phyloP scores from a whole-genome alignment of 1,140 invertebrate genomes.

The Diplogasteroides magnus region DNA sequence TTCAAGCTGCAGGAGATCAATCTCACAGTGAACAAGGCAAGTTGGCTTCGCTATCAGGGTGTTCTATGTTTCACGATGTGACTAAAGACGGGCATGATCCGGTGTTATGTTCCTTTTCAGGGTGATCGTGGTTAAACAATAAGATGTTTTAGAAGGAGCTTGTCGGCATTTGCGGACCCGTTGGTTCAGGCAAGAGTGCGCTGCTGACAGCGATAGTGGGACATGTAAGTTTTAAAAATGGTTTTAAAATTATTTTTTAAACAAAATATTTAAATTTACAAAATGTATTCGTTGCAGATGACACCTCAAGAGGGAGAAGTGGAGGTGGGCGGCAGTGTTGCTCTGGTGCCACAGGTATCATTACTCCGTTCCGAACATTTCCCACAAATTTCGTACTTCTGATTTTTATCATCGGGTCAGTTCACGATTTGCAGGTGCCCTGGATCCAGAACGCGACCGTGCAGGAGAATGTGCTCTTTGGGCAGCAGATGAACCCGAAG shows the following conservation, averaged over 20 bases:
- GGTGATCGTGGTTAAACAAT: background rate
- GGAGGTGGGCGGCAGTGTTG: constrained; percentile 62
- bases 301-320: constrained; percentile 59
- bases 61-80: constrained; percentile 7
- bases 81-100: constrained; percentile 8
- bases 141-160: constrained; percentile 59
- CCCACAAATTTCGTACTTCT: too few relatives aligned
- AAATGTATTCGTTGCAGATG: too few relatives aligned
- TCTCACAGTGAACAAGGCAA: constrained; percentile 29
- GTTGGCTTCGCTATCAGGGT: constrained; percentile 35
- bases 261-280: constrained; percentile 38
- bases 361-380: too few relatives aligned
- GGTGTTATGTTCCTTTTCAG: constrained; percentile 23
- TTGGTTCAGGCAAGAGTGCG: constrained; percentile 69
- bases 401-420: too few relatives aligned
- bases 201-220: constrained; percentile 65
- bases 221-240: constrained; percentile 56
- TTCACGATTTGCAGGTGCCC: too few relatives aligned
- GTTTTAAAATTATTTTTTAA: background rate
- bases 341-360: constrained; percentile 69
- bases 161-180: constrained; percentile 66
- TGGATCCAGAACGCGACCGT: constrained; percentile 67
- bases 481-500: constrained; percentile 62
- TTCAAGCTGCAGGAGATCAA: constrained; percentile 15
- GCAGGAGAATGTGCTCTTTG: constrained; percentile 69